Conservation (phyloP, 2,797 vertebrate genomes). For the Rallus crepitans region DNA sequence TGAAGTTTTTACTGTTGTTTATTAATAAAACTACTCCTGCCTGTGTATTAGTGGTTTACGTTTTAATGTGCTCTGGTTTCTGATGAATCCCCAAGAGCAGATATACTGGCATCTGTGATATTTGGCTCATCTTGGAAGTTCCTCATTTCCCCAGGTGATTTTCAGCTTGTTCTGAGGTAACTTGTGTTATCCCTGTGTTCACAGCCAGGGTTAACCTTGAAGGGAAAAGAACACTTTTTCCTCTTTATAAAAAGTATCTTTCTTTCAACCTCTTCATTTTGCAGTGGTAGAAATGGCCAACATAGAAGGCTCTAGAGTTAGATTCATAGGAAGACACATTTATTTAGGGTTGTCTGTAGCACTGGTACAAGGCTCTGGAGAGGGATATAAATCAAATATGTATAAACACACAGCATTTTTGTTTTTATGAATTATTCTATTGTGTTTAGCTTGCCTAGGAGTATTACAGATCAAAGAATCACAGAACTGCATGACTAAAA, state of each 20-base stretch:
- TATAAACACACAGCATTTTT: not conserved
- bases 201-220: not conserved
- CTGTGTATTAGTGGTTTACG: not conserved
- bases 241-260: not conserved
- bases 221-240: not conserved
- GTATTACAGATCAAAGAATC: not conserved
- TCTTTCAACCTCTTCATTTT: fast-evolving
- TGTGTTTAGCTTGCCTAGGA: not conserved
- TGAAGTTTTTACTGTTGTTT: not conserved
- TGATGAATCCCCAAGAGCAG: not conserved
- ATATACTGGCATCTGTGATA: not conserved
- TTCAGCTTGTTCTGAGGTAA: not conserved
- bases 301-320: not conserved
- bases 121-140: not conserved
- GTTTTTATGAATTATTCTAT: not conserved
- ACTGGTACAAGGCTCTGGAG: not conserved
- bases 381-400: not conserved
- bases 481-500: not conserved
- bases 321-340: not conserved
- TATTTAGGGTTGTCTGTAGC: not conserved
- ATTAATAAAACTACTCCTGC: not conserved
- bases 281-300: not conserved
- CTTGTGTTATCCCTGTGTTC: not conserved
- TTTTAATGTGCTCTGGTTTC: not conserved
- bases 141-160: not conserved